Percentiles rank a stretch among this genome's conserved stretches.
Evolutionary conservation across 23 tunicate species (phyloP).

Genomic region (Styela plicata): DNA sequence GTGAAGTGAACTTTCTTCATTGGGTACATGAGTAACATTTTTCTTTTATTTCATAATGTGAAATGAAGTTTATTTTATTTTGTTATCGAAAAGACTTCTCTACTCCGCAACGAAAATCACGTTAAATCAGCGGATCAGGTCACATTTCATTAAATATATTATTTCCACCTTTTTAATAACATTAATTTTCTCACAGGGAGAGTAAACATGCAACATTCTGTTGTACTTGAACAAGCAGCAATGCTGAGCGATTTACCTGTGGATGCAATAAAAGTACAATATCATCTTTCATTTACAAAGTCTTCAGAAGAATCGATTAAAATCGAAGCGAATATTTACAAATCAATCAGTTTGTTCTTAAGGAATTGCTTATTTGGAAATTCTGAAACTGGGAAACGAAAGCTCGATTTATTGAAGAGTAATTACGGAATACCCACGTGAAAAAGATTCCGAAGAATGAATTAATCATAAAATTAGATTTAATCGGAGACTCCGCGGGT

Average conservation of each 20-base stretch:
- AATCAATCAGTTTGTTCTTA: constrained; percentile 38
- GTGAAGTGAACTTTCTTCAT: too few species aligned
- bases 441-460: not conserved
- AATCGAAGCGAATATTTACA: constrained; percentile 29
- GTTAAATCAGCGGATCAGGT: too few species aligned
- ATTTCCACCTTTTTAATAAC: not conserved
- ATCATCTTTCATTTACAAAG: constrained; percentile 27
- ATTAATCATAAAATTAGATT: too few species aligned
- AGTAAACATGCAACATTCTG: constrained; percentile 46
- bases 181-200: constrained; percentile 15
- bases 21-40: too few species aligned
- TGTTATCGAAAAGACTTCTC: too few species aligned
- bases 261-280: constrained; percentile 31
- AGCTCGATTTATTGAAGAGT: not conserved
- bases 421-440: constrained; percentile 8
- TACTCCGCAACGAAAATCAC: too few species aligned
- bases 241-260: constrained; percentile 22
- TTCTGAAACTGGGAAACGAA: not conserved
- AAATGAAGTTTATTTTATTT: too few species aligned
- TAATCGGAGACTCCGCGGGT: too few species aligned
- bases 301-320: not conserved
- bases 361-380: constrained; percentile 39
- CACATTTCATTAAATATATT: not conserved
- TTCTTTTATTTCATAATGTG: too few species aligned
- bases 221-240: constrained; percentile 40